phyloP scores from a whole-genome alignment of 1,140 invertebrate species.

The Venturia canescens region DNA sequence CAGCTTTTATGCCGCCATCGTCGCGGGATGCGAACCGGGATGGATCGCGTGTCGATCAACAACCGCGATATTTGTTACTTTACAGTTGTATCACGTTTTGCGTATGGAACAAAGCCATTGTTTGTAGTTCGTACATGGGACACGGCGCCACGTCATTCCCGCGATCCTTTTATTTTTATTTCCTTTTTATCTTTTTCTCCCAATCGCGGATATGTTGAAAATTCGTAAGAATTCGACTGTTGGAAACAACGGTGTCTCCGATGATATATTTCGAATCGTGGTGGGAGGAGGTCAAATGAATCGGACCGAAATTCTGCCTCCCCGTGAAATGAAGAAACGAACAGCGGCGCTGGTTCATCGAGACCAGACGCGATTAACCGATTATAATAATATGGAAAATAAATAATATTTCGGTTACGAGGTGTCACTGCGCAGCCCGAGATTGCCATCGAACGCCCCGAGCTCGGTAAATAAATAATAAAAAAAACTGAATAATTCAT shows the following conservation, averaged over 20 bases:
- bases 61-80: slow-evolving; percentile 74
- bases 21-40: slow-evolving; percentile 52
- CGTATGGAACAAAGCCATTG: slow-evolving; percentile 73
- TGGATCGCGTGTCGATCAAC: slow-evolving; percentile 73
- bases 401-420: too few relatives aligned
- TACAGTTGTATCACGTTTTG: slow-evolving; percentile 72
- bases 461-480: not conserved
- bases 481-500: slow-evolving; percentile 28
- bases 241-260: too few relatives aligned
- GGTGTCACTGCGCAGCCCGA: not conserved
- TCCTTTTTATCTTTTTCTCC: slow-evolving; percentile 34
- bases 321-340: too few relatives aligned
- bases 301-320: too few relatives aligned
- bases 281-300: not conserved
- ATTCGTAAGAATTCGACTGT: slow-evolving; percentile 40
- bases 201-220: slow-evolving; percentile 44
- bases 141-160: slow-evolving; percentile 45
- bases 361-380: not conserved
- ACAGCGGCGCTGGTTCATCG: too few relatives aligned
- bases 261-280: not conserved
- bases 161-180: slow-evolving; percentile 42
- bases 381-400: too few relatives aligned
- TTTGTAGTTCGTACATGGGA: slow-evolving; percentile 66
- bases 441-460: not conserved
- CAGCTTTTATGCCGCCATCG: slow-evolving; percentile 52